Evolutionary conservation across 2,113 vertebrate genomes (phyloP).

Genomic region (Elgaria multicarinata): DNA sequence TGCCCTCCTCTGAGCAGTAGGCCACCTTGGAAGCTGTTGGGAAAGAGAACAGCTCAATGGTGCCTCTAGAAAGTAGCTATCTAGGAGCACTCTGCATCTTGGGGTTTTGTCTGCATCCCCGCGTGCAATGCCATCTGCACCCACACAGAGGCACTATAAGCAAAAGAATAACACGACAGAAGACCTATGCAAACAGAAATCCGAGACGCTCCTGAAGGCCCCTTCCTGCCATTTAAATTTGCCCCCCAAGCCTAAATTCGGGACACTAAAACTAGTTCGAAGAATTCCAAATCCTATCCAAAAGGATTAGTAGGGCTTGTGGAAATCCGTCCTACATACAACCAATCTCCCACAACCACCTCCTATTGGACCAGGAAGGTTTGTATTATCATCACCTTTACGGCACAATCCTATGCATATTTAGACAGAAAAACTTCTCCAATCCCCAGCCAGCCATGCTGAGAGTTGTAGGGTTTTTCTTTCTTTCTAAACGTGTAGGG

Average conservation of each 20-base stretch:
- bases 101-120: not conserved
- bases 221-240: not conserved
- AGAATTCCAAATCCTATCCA: not conserved
- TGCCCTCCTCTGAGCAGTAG: too few relatives aligned
- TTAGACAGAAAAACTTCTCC: too few relatives aligned
- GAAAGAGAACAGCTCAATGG: too few relatives aligned
- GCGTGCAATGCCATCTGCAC: not conserved
- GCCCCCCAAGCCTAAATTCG: not conserved
- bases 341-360: not conserved
- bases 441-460: too few relatives aligned
- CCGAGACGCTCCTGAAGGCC: not conserved
- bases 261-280: not conserved
- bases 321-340: not conserved
- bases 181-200: not conserved
- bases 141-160: not conserved
- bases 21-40: too few relatives aligned
- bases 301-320: not conserved
- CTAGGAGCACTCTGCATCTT: not conserved
- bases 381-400: not conserved
- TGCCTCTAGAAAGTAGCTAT: not conserved
- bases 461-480: too few relatives aligned
- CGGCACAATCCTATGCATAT: too few relatives aligned
- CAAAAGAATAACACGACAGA: not conserved
- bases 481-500: too few relatives aligned
- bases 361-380: not conserved